Percentiles rank a stretch among this genome's conserved stretches.
These are phyloP conservation scores for Sminthurinus aureus DNA, from an alignment of 2,888 invertebrate genomes.

Conservation along the genomic window DNA sequence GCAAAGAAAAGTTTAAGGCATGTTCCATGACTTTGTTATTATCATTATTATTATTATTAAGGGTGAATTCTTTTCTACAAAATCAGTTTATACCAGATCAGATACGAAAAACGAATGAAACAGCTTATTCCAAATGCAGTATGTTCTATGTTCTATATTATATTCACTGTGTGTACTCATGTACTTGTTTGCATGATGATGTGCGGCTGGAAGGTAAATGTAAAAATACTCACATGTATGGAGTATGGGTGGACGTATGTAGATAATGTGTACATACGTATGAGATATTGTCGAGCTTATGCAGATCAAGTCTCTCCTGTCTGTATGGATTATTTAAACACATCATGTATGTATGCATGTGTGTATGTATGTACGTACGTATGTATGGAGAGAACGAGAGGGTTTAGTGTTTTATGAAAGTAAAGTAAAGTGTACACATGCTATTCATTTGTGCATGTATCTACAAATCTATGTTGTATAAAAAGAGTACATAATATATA, in stretches of 20 bases:
- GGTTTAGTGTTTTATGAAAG: slow-evolving; percentile 1
- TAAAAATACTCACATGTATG: background rate
- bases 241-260: too few relatives aligned
- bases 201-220: background rate
- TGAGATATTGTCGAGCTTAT: background rate
- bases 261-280: too few relatives aligned
- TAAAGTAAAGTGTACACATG: background rate
- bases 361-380: background rate
- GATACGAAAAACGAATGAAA: too few relatives aligned
- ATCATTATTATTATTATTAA: background rate
- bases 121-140: too few relatives aligned
- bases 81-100: background rate
- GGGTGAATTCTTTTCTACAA: background rate
- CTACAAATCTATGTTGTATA: background rate
- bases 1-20: background rate
- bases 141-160: background rate
- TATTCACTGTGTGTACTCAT: background rate
- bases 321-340: background rate
- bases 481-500: background rate
- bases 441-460: background rate
- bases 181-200: background rate
- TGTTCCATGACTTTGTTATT: slow-evolving; percentile 3
- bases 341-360: background rate
- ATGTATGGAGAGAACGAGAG: background rate
- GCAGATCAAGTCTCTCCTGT: background rate